These are phyloP conservation scores for Diarsia mendica DNA, from an alignment of 2,888 invertebrate genomes.

Conservation along the genomic window DNA sequence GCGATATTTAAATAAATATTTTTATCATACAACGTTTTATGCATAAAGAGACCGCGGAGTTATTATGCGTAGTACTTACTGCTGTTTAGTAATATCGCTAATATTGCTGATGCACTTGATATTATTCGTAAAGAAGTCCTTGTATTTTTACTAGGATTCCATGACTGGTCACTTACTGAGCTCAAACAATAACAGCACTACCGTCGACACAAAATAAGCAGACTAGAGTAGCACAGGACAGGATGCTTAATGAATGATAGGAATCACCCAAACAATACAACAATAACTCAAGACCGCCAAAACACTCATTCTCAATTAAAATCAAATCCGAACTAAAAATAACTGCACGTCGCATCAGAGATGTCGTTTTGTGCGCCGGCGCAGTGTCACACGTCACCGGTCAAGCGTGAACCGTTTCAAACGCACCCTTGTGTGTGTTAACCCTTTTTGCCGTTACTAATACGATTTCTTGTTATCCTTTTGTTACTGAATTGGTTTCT, in stretches of 20 bases:
- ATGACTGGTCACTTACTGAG: neutral
- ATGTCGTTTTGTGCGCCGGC: conserved; percentile 62
- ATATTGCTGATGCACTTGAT: neutral
- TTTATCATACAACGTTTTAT: conserved; percentile 4
- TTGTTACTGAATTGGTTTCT: conserved; percentile 61
- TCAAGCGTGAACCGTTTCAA: conserved; percentile 71
- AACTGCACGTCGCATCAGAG: conserved; percentile 54
- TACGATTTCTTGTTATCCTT: conserved; percentile 60
- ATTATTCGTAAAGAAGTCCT: neutral
- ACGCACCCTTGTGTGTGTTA: conserved; percentile 71
- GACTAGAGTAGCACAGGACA: too few species aligned
- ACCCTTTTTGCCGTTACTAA: conserved; percentile 66
- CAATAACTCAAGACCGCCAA: neutral
- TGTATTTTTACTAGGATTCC: neutral
- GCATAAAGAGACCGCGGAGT: conserved; percentile 6
- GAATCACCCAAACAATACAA: conserved; percentile 12
- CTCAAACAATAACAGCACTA: neutral
- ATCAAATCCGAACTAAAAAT: conserved; percentile 62
- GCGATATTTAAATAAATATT: conserved; percentile 34
- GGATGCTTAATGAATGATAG: conserved; percentile 21
- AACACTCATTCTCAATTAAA: conserved; percentile 61
- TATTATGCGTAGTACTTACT: conserved; percentile 1
- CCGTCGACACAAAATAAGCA: neutral
- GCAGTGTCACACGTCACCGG: conserved; percentile 62
- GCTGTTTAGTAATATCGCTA: neutral